Percentiles rank a stretch among this genome's conserved stretches.
Conservation (phyloP, 1,140 invertebrate species). For the Dryas iulia region DNA sequence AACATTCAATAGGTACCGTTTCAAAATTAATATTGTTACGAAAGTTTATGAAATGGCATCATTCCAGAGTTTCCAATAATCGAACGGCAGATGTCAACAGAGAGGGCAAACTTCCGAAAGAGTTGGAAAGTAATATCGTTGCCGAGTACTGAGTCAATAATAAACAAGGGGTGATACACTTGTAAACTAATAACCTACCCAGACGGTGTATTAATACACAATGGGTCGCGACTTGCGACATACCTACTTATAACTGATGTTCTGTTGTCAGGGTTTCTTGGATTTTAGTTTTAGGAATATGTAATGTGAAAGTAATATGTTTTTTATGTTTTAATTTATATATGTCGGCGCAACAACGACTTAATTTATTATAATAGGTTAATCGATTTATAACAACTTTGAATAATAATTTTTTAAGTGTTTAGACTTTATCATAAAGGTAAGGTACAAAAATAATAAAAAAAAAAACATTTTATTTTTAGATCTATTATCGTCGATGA, state of each 20-base stretch:
- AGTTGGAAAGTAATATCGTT: constrained; percentile 78
- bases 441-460: too few species aligned
- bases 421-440: too few species aligned
- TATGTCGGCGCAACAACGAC: too few species aligned
- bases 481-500: too few species aligned
- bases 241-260: not conserved
- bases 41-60: constrained; percentile 58
- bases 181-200: constrained; percentile 76
- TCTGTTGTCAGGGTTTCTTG: not conserved
- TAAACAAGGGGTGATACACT: constrained; percentile 78
- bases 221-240: constrained; percentile 40
- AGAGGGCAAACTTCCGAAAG: constrained; percentile 77
- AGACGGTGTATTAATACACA: constrained; percentile 59
- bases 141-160: constrained; percentile 68
- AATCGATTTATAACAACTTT: too few species aligned
- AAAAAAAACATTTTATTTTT: too few species aligned
- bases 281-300: constrained; percentile 4
- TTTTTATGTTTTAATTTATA: not conserved
- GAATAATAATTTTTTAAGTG: too few species aligned
- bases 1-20: constrained; percentile 19
- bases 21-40: constrained; percentile 58
- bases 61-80: constrained; percentile 70
- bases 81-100: constrained; percentile 75
- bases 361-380: too few species aligned
- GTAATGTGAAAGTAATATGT: too few species aligned